Evolutionary conservation across 2,113 vertebrate species (phyloP).

Genomic region (Megaceryle torquata): DNA sequence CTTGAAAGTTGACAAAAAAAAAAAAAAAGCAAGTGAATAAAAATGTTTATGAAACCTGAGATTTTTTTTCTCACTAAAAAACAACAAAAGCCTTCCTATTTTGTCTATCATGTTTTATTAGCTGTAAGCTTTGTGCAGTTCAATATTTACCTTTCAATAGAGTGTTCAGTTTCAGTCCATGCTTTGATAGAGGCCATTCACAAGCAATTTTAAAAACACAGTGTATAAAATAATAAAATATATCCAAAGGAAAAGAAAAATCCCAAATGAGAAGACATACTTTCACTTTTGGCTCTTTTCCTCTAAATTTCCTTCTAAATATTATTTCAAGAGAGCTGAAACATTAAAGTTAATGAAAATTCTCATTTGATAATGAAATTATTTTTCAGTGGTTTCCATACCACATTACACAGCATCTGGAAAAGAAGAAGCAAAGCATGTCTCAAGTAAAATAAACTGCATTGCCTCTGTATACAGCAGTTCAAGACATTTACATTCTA

Average conservation of each 20-base stretch:
- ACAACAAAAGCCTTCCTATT: conserved; percentile 14
- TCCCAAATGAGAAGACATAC: not conserved
- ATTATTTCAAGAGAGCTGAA: not conserved
- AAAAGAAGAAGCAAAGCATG: conserved; percentile 35
- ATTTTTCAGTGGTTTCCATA: conserved; percentile 21
- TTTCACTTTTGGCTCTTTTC: not conserved
- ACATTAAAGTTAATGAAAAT: conserved; percentile 24
- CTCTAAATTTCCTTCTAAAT: conserved; percentile 5
- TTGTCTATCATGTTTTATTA: conserved; percentile 49
- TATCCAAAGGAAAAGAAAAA: not conserved
- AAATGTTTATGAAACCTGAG: not conserved
- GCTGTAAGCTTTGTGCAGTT: conserved; percentile 10
- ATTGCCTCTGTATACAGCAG: conserved; percentile 37
- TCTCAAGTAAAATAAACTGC: conserved; percentile 55
- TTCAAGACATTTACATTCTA: conserved; percentile 1
- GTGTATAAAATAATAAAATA: not conserved
- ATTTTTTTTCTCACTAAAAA: not conserved
- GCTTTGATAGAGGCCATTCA: not conserved
- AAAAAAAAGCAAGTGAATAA: not conserved
- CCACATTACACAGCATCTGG: conserved; percentile 42
- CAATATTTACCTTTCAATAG: conserved; percentile 18
- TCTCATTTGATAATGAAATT: conserved; percentile 27
- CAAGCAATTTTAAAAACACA: not conserved
- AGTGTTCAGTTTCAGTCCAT: not conserved
- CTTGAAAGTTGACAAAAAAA: not conserved